Conservation (phyloP, 2,888 invertebrate genomes). For the Tetragonisca angustula region DNA sequence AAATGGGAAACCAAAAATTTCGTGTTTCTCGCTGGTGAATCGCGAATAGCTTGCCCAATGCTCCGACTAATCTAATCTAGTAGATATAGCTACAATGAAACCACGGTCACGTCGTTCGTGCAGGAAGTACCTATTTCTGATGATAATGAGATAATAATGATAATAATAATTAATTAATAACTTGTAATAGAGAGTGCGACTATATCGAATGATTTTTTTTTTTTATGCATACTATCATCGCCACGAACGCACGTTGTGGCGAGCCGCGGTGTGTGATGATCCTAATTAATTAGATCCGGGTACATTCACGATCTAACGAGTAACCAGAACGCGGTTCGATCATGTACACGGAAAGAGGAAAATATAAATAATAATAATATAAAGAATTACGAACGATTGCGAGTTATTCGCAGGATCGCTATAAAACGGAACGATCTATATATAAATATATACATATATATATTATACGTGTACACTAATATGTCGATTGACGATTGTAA, state of each 20-base stretch:
- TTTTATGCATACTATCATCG: slow-evolving; percentile 52
- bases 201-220: slow-evolving; percentile 61
- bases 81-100: slow-evolving; percentile 58
- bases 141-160: slow-evolving; percentile 66
- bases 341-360: slow-evolving; percentile 13
- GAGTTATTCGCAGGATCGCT: slow-evolving; percentile 32
- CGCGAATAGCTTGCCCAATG: slow-evolving; percentile 50
- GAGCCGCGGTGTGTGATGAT: slow-evolving; percentile 56
- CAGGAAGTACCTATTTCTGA: slow-evolving; percentile 73
- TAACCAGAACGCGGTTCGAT: slow-evolving; percentile 34
- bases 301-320: slow-evolving; percentile 26
- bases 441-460: background rate
- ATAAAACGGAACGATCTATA: background rate
- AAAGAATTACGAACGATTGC: background rate
- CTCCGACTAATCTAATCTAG: slow-evolving; percentile 47
- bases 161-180: slow-evolving; percentile 63
- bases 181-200: slow-evolving; percentile 68
- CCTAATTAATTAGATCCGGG: slow-evolving; percentile 53
- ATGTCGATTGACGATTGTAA: slow-evolving; percentile 12
- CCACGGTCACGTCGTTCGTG: slow-evolving; percentile 59
- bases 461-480: background rate
- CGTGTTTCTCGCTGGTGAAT: slow-evolving; percentile 6
- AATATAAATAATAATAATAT: background rate
- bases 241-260: slow-evolving; percentile 53
- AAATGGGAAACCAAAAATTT: background rate